phyloP scores from a whole-genome alignment of 2,888 invertebrate genomes.

The Leptopilina myrica region DNA sequence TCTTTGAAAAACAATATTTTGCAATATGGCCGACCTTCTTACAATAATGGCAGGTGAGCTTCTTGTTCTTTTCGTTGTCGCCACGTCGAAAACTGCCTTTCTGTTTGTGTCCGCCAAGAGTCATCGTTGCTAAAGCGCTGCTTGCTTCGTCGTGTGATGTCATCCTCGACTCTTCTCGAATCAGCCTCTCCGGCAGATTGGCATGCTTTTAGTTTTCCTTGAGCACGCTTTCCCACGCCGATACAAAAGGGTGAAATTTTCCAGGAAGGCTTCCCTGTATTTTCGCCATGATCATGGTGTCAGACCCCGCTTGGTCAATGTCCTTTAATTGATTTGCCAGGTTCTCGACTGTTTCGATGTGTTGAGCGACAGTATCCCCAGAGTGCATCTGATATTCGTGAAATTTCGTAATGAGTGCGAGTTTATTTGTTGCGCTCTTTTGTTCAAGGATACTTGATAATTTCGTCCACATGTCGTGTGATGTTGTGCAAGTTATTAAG shows the following conservation, averaged over 20 bases:
- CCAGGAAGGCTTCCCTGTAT: slow-evolving; percentile 40
- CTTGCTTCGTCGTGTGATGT: slow-evolving; percentile 31
- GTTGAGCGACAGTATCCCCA: slow-evolving; percentile 56
- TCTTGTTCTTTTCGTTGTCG: neutral
- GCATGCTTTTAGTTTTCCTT: slow-evolving; percentile 38
- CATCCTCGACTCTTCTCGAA: slow-evolving; percentile 47
- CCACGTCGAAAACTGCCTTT: neutral
- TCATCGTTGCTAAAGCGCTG: slow-evolving; percentile 32
- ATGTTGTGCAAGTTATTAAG: slow-evolving; percentile 54
- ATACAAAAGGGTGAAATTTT: slow-evolving; percentile 48
- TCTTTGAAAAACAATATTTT: slow-evolving; percentile 41
- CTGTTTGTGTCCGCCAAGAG: neutral
- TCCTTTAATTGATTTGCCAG: slow-evolving; percentile 54
- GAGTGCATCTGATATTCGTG: slow-evolving; percentile 54
- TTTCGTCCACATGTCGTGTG: slow-evolving; percentile 58
- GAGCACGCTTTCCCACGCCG: slow-evolving; percentile 47
- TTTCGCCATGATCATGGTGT: slow-evolving; percentile 36
- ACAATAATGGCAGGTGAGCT: slow-evolving; percentile 45
- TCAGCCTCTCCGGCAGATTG: slow-evolving; percentile 44
- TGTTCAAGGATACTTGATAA: slow-evolving; percentile 58
- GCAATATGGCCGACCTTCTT: slow-evolving; percentile 40
- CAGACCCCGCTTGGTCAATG: slow-evolving; percentile 40
- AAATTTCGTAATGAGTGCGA: slow-evolving; percentile 54
- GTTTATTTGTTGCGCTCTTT: slow-evolving; percentile 58
- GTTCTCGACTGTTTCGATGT: slow-evolving; percentile 56